A percentile compares a stretch with the other conserved stretches of the same genome.
These are phyloP conservation scores for Zaprionus taronus DNA, from an alignment of 1,140 invertebrate genomes.

Conservation along the genomic window DNA sequence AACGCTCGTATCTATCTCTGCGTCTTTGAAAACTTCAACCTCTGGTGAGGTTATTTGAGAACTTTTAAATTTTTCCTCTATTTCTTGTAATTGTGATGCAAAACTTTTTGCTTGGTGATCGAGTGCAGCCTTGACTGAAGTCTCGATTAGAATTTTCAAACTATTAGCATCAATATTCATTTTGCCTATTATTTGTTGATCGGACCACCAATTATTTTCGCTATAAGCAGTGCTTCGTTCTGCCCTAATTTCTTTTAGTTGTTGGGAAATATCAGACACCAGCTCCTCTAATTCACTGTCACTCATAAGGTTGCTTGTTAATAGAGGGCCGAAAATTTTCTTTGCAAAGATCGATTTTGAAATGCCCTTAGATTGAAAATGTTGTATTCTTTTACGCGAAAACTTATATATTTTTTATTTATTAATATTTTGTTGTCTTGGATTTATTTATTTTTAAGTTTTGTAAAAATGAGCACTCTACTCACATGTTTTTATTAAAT, in stretches of 20 bases:
- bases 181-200: neutral
- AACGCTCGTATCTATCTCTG: no score
- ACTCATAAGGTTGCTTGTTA: neutral
- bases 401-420: constrained; percentile 2
- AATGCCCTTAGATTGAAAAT: neutral
- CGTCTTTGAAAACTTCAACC: no score
- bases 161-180: constrained; percentile 4
- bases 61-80: no score
- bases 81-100: no score
- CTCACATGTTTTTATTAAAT: neutral
- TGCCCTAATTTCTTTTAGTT: neutral
- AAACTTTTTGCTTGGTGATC: no score
- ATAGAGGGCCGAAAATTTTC: neutral
- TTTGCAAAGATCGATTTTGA: neutral
- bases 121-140: neutral
- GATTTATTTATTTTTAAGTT: neutral
- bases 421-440: neutral
- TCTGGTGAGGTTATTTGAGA: no score
- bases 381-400: neutral
- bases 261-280: neutral
- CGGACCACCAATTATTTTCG: neutral
- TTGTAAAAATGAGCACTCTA: neutral
- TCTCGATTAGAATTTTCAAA: neutral
- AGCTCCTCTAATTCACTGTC: constrained; percentile 1
- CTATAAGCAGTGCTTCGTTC: neutral